Evolutionary conservation across 2,113 vertebrate species (phyloP), one percentile per base, ranked within the genome.

Genomic region (Amphiprion ocellaris): DNA sequence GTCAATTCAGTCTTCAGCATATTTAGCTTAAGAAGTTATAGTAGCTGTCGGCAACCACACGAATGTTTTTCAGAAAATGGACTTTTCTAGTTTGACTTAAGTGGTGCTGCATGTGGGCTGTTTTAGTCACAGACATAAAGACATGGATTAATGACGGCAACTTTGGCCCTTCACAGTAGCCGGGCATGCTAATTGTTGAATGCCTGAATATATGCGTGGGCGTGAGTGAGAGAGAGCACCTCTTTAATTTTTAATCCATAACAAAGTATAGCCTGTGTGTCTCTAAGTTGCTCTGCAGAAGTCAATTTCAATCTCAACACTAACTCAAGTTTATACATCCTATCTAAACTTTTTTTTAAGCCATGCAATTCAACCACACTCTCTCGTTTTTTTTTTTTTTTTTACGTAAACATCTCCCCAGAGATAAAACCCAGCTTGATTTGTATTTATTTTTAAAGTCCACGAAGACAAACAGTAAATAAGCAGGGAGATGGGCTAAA

Each of bases 91-190:
- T 44, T 44, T 44, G 41, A 44, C 41, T 9, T 12, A 44, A 44
- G 59, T 89, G 91, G 89, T 87, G 89, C 92, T 87, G 86, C 90
- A 92, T 92, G 93, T 95, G 94, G 94, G 94, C 94, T 23, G 39
- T 95, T 94, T 93, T 93, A 93, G 94, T 94, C 93, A 93, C 92
- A 90, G 86, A 91, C 91, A 93, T 92, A 92, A 94, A 92, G 94
- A 94, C 93, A 90, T 92, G 93, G 94, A 96, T 95, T 95, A 94
- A 89, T 88, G 95, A 94, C 81, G 89, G 91, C 93, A 96, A 95
- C 90, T 93, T 93, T 92, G 84, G 87, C 91, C 21, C 4, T 66
- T 95, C 94, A 94, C 88, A 93, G 94, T 92, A 90, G 53, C 50
- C 71, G 44, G 55, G 58, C 23, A 10, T 67, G 56, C 30, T 77